A percentile compares a stretch with the other conserved stretches of the same genome.
Conservation (phyloP, 2,113 vertebrate species). For the Lepus europaeus region DNA sequence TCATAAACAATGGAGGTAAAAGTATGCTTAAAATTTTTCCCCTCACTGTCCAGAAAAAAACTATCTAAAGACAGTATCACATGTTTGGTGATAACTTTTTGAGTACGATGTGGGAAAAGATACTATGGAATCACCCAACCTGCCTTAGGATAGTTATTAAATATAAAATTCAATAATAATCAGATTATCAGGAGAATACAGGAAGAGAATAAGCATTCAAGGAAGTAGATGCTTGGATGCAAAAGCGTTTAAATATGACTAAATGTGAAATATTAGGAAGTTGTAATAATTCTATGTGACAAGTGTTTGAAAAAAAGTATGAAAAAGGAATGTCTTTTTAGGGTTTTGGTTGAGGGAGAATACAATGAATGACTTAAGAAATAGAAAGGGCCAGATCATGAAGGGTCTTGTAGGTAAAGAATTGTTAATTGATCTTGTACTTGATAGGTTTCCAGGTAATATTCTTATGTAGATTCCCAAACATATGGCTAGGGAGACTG, state of each 20-base stretch:
- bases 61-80: not conserved
- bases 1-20: not conserved
- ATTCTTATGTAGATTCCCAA: not conserved
- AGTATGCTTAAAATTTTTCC: not conserved
- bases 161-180: not conserved
- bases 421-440: not conserved
- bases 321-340: no score
- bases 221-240: not conserved
- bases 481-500: not conserved
- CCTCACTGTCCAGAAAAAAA: not conserved
- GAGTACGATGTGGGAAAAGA: not conserved
- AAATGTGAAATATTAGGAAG: constrained; percentile 1
- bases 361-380: not conserved
- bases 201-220: not conserved
- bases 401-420: not conserved
- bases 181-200: not conserved
- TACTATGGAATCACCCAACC: not conserved
- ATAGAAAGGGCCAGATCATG: not conserved
- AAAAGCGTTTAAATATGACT: not conserved
- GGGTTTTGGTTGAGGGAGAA: not conserved
- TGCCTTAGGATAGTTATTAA: not conserved
- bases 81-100: not conserved
- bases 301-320: not conserved
- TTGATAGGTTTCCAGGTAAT: not conserved
- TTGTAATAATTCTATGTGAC: not conserved